Evolutionary conservation across 2,113 vertebrate genomes (phyloP), one percentile per base, ranked within the genome.

Genomic region (Myotis yumanensis): DNA sequence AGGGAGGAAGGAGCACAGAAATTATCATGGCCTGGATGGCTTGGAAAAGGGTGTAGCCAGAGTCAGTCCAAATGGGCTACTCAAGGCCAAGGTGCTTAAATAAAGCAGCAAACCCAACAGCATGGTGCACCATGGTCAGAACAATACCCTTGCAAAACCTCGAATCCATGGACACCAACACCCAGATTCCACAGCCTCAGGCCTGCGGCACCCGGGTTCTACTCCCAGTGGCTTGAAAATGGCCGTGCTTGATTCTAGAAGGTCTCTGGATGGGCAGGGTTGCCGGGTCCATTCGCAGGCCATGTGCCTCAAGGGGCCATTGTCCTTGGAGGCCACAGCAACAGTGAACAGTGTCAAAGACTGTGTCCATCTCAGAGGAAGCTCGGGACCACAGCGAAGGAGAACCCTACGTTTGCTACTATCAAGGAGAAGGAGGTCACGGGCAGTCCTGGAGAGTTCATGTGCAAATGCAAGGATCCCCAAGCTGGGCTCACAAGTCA

Each of bases 401-500:
- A 77, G n/a, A 28, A 0, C 18, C 30, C 59, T 57, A 72, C 30
- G 51, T 4, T 40, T 40, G 35, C 35, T 17, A 11, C 18, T 35
- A 1, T 75, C 48, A 25, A 32, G 40, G 25, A 35, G 12, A 0
- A 28, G 11, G 35, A 30, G 22, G 16, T 22, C 84, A 35, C 9
- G 30, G n/a, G 46, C 2, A 22, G 30, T 7, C 48, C 0, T 7
- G 9, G 20, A 23, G n/a, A 51, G 1, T 0, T 32, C 57, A 0
- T 5, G 4, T 1, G 7, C 10, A 22, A 32, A 14, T 6, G 0
- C 23, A 35, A 59, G 68, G 54, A 11, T 4, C 17, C 57, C 2
- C 28, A 4, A n/a, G 12, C 8, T 22, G 8, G 7, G 17, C 51
- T 48, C 57, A 7, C 46, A 16, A 22, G 57, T 48, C 25, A 2